These are phyloP conservation scores for Anolis apletophallus DNA, from an alignment of 2,797 vertebrate genomes.

Conservation along the genomic window DNA sequence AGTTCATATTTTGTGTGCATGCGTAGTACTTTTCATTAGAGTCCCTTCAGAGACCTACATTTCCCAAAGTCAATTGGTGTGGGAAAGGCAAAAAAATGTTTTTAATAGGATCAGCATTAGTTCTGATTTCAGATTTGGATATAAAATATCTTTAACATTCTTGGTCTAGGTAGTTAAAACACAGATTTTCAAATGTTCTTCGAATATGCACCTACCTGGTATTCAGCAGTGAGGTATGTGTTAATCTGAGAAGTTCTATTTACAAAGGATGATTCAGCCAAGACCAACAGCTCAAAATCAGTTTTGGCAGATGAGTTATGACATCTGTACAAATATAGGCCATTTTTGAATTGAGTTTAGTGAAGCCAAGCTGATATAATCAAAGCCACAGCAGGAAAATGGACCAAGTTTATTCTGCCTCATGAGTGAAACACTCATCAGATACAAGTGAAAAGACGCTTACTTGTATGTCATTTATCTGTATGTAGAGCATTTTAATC, in stretches of 20 bases:
- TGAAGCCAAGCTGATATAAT: slow-evolving; percentile 64
- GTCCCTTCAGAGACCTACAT: not conserved
- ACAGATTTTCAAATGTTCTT: slow-evolving; percentile 37
- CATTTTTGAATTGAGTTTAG: slow-evolving; percentile 59
- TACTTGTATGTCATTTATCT: slow-evolving; percentile 52
- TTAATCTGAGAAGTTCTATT: slow-evolving; percentile 79
- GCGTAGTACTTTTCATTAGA: not conserved
- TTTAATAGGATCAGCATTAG: not conserved
- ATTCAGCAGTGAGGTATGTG: slow-evolving; percentile 78
- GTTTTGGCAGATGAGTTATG: slow-evolving; percentile 72
- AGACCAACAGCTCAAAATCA: slow-evolving; percentile 78
- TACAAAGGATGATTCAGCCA: slow-evolving; percentile 68
- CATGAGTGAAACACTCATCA: slow-evolving; percentile 61
- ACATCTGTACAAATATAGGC: slow-evolving; percentile 78
- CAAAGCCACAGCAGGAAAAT: slow-evolving; percentile 68
- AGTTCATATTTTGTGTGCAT: not conserved
- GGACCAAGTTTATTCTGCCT: slow-evolving; percentile 71
- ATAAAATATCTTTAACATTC: slow-evolving; percentile 32
- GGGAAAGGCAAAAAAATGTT: not conserved
- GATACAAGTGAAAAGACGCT: slow-evolving; percentile 16
- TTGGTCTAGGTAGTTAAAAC: slow-evolving; percentile 35
- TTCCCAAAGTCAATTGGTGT: not conserved
- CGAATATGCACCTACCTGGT: slow-evolving; percentile 50
- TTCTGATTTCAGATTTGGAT: slow-evolving; percentile 3
- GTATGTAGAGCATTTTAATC: slow-evolving; percentile 59